A percentile compares a stretch with the other conserved stretches of the same genome.
These are phyloP conservation scores for Stictonetta naevosa DNA, from an alignment of 2,113 vertebrate genomes.

Conservation along the genomic window DNA sequence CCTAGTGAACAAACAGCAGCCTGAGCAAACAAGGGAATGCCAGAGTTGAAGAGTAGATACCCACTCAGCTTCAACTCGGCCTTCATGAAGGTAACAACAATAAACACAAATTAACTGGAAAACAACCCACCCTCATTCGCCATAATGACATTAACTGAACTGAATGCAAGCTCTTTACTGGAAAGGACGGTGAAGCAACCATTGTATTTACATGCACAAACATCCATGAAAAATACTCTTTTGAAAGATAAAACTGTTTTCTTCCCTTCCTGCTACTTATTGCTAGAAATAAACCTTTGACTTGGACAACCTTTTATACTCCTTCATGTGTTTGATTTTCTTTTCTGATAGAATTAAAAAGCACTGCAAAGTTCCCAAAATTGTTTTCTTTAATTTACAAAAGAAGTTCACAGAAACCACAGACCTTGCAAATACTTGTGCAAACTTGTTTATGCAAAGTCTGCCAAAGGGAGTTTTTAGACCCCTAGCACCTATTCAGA, in stretches of 20 bases:
- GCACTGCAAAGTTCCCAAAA: not conserved
- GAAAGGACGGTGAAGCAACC: not conserved
- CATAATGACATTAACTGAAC: not conserved
- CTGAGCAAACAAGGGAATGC: not conserved
- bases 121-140: not conserved
- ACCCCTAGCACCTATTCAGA: not conserved
- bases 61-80: not conserved
- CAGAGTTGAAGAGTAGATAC: not conserved
- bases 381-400: not conserved
- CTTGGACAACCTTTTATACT: not conserved
- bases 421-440: not conserved
- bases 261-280: not conserved
- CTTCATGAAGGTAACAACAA: not conserved
- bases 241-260: conserved; percentile 3
- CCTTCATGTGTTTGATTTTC: not conserved
- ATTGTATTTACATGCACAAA: not conserved
- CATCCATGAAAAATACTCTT: conserved; percentile 17
- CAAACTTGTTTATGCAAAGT: conserved; percentile 7
- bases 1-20: not conserved
- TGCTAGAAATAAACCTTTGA: conserved; percentile 4
- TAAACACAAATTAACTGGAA: not conserved
- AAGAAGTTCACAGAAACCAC: not conserved
- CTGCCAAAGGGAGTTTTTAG: not conserved
- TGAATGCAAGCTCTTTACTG: not conserved
- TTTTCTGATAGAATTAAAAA: conserved; percentile 13